phyloP scores from a whole-genome alignment of 2,888 invertebrate species.

The Formica aserva region DNA sequence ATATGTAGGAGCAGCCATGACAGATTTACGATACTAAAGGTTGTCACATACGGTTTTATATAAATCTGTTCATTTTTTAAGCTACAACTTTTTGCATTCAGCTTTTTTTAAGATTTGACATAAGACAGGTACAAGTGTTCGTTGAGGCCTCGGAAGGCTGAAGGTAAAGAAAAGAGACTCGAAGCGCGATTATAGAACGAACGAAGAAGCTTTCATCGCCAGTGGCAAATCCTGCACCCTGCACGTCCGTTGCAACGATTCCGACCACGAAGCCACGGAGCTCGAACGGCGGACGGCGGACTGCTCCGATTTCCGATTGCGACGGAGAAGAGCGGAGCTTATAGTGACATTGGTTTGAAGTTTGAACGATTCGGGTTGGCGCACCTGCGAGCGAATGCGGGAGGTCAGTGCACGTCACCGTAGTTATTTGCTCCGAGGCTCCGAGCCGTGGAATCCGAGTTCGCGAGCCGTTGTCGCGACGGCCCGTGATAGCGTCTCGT shows the following conservation, averaged over 20 bases:
- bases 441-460: slow-evolving; percentile 72
- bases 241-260: too few relatives aligned
- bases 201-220: neutral
- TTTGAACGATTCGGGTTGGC: slow-evolving; percentile 50
- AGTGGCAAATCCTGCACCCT: too few relatives aligned
- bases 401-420: slow-evolving; percentile 84
- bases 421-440: slow-evolving; percentile 77
- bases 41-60: too few relatives aligned
- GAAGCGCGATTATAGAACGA: neutral
- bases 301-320: too few relatives aligned
- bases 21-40: too few relatives aligned
- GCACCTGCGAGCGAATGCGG: slow-evolving; percentile 71
- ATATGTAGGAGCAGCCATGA: too few relatives aligned
- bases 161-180: neutral
- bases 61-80: too few relatives aligned
- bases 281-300: too few relatives aligned
- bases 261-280: too few relatives aligned
- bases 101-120: neutral
- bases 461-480: slow-evolving; percentile 63
- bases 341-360: slow-evolving; percentile 60
- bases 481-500: slow-evolving; percentile 62
- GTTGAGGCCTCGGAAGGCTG: neutral
- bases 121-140: neutral
- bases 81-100: neutral
- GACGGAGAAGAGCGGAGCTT: neutral